Conservation (phyloP, 2,113 vertebrate genomes). For the Ictalurus furcatus region DNA sequence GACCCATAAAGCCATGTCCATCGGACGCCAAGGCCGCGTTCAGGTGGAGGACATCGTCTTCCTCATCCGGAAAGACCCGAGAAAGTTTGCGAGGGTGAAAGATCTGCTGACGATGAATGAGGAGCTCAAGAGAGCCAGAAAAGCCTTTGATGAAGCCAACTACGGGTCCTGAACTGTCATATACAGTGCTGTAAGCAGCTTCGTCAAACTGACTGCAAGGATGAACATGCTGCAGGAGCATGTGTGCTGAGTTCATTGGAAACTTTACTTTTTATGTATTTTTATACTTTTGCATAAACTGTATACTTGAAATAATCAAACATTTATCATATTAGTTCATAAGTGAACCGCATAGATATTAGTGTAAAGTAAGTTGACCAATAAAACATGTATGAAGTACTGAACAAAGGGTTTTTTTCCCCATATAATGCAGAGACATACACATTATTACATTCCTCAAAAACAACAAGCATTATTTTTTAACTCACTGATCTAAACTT, state of each 20-base stretch:
- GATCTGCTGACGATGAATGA: constrained; percentile 98
- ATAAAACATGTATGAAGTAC: not conserved
- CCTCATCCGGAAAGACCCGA: constrained; percentile 93
- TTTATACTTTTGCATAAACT: not conserved
- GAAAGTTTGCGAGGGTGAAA: constrained; percentile 97
- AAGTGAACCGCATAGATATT: not conserved
- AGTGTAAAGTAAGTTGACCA: not conserved
- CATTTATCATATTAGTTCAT: not conserved
- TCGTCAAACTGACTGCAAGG: not conserved
- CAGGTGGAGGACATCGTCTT: constrained; percentile 99
- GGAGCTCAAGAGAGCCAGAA: constrained; percentile 93
- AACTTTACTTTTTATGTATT: not conserved
- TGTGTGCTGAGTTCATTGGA: not conserved
- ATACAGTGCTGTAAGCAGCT: too few species aligned
- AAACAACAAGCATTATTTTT: not conserved
- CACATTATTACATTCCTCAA: not conserved
- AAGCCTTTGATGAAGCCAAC: constrained; percentile 97
- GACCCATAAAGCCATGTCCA: constrained; percentile 99
- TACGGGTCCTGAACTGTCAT: constrained; percentile 82
- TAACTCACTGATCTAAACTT: not conserved
- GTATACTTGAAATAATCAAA: not conserved
- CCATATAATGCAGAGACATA: not conserved
- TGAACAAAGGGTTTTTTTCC: not conserved
- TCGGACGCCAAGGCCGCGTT: constrained; percentile 93
- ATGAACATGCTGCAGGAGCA: not conserved